These are phyloP conservation scores for Pachydiplax longipennis DNA, from an alignment of 2,888 invertebrate genomes.

Conservation along the genomic window DNA sequence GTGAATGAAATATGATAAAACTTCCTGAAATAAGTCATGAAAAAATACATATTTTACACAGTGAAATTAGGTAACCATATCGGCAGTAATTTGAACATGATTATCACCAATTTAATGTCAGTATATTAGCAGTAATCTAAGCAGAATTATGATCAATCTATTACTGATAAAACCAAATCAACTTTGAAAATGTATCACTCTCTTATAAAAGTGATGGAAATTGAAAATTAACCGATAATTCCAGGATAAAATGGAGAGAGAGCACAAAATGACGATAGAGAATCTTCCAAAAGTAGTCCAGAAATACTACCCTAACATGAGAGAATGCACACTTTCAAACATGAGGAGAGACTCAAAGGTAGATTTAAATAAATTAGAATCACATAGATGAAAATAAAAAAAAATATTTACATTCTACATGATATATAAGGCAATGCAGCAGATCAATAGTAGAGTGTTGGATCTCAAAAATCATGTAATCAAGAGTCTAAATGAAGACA, in stretches of 20 bases:
- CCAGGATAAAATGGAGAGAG: slow-evolving; percentile 17
- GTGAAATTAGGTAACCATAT: too few species aligned
- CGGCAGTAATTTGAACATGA: too few species aligned
- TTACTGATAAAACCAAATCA: too few species aligned
- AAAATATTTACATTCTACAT: background rate
- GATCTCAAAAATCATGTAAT: background rate
- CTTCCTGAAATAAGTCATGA: too few species aligned
- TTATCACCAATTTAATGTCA: too few species aligned
- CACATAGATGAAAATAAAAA: background rate
- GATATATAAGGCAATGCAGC: background rate
- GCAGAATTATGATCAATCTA: too few species aligned
- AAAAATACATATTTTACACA: too few species aligned
- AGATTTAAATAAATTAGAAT: too few species aligned
- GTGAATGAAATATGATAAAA: too few species aligned
- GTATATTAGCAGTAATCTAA: too few species aligned
- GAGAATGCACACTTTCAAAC: background rate
- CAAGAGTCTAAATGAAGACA: background rate
- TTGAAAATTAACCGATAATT: background rate
- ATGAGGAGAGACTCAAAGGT: background rate
- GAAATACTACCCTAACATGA: background rate
- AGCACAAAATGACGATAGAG: background rate
- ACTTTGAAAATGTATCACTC: too few species aligned
- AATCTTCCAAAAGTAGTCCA: background rate
- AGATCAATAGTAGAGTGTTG: background rate
- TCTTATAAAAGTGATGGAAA: too few species aligned